Conservation (phyloP, 2,113 vertebrate species). For the Zapornia atra region DNA sequence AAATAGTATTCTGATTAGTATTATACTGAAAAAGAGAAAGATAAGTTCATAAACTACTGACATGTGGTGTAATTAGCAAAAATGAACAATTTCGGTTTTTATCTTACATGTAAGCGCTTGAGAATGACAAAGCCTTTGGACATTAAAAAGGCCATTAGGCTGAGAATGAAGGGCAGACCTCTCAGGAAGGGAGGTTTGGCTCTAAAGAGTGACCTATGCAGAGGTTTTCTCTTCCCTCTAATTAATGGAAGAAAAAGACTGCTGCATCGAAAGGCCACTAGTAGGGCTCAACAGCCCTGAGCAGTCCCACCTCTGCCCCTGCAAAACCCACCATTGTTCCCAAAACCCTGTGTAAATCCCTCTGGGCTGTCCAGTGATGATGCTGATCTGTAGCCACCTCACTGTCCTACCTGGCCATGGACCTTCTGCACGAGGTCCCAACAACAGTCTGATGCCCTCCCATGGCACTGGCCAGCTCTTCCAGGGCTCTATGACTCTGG, state of each 20-base stretch:
- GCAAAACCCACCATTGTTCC: too few species aligned
- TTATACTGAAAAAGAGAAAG: background rate
- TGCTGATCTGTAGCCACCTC: rapidly evolving
- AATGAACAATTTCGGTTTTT: background rate
- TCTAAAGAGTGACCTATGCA: background rate
- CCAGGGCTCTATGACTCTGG: background rate
- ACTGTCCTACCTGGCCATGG: background rate
- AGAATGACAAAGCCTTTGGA: background rate
- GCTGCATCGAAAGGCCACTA: background rate
- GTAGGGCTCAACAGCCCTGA: background rate
- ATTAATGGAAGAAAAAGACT: background rate
- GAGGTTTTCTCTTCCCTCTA: background rate
- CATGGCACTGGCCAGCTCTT: background rate
- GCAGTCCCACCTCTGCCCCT: background rate
- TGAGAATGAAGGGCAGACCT: background rate
- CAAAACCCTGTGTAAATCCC: background rate
- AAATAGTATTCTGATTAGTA: background rate
- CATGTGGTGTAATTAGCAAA: background rate
- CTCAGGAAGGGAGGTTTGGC: background rate
- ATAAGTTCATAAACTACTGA: background rate
- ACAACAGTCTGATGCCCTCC: rapidly evolving
- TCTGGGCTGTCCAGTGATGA: too few species aligned
- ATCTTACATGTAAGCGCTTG: background rate
- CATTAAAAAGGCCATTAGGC: background rate
- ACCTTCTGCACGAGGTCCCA: background rate